phyloP scores from a whole-genome alignment of 2,888 invertebrate species.

The Leptopilina myrica region DNA sequence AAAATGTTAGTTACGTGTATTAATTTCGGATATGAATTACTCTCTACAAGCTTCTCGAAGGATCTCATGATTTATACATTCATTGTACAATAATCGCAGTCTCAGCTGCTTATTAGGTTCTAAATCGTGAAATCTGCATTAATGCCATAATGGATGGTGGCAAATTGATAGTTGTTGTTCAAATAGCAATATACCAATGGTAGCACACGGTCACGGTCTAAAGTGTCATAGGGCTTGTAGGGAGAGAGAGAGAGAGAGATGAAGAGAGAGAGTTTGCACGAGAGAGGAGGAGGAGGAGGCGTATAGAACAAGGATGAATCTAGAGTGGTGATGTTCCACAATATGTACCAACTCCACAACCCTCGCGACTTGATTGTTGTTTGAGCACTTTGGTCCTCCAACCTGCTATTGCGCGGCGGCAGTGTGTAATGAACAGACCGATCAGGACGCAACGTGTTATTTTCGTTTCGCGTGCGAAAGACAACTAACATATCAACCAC shows the following conservation, averaged over 20 bases:
- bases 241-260: constrained; percentile 47
- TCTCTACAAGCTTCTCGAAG: too few relatives aligned
- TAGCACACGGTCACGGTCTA: constrained; percentile 50
- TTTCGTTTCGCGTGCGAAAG: constrained; percentile 32
- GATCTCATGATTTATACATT: background rate
- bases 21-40: too few relatives aligned
- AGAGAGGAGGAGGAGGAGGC: background rate
- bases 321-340: constrained; percentile 62
- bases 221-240: constrained; percentile 52
- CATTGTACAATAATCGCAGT: constrained; percentile 15
- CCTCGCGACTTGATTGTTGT: constrained; percentile 64
- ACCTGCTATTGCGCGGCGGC: constrained; percentile 25
- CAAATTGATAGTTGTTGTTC: constrained; percentile 70
- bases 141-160: constrained; percentile 68
- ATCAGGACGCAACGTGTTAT: constrained; percentile 33
- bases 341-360: constrained; percentile 61
- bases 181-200: constrained; percentile 65
- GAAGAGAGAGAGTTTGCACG: constrained; percentile 56
- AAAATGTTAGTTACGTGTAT: too few relatives aligned
- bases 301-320: constrained; percentile 40
- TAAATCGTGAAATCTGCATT: constrained; percentile 61
- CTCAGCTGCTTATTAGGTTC: constrained; percentile 40
- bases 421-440: constrained; percentile 57
- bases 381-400: constrained; percentile 61
- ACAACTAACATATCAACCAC: constrained; percentile 30